phyloP scores from a whole-genome alignment of 2,888 invertebrate species.

The Drosophila helvetica region DNA sequence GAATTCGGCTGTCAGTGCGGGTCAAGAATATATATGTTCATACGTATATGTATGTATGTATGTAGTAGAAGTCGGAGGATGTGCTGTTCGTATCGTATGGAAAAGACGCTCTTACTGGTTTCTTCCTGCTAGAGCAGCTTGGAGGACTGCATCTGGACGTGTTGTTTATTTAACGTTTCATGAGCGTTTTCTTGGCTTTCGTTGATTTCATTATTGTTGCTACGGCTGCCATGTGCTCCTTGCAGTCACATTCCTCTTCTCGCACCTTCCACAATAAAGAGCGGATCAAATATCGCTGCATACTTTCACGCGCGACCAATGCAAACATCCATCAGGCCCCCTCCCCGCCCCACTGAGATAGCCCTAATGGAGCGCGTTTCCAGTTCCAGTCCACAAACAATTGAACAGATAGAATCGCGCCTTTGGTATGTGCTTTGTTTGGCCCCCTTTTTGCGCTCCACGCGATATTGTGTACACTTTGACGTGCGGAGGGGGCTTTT shows the following conservation, averaged over 20 bases:
- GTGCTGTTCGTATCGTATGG: no score
- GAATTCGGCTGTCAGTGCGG: no score
- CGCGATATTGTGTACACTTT: conserved; percentile 25
- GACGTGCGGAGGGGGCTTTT: background rate
- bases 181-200: no score
- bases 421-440: conserved; percentile 32
- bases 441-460: conserved; percentile 3
- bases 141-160: no score
- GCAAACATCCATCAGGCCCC: conserved; percentile 35
- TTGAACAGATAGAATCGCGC: conserved; percentile 10
- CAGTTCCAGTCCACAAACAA: conserved; percentile 17
- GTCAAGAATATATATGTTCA: no score
- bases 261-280: conserved; percentile 10
- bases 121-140: background rate
- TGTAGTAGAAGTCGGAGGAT: background rate
- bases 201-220: background rate
- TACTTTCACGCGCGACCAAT: conserved; percentile 56
- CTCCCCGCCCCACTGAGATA: no score
- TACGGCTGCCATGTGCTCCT: background rate
- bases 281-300: conserved; percentile 49
- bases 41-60: no score
- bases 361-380: conserved; percentile 57
- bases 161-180: no score
- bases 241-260: conserved; percentile 5
- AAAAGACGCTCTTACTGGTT: no score